Conservation (phyloP, 1,140 invertebrate genomes). For the Chironomus tepperi region DNA sequence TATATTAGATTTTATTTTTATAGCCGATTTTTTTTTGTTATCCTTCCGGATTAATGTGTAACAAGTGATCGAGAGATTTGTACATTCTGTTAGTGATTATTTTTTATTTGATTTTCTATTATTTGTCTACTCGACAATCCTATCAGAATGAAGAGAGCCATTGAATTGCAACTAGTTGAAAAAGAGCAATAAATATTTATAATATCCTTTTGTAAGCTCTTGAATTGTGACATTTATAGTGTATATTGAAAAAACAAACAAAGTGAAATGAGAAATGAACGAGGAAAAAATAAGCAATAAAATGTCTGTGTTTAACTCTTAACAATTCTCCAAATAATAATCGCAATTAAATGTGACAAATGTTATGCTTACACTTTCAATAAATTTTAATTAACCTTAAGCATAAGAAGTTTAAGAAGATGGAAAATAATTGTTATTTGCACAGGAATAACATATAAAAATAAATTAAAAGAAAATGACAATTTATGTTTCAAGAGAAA, state of each 20-base stretch:
- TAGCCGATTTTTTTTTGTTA: no score
- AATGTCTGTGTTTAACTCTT: not conserved
- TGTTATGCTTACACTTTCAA: not conserved
- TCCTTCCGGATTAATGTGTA: no score
- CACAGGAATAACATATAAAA: no score
- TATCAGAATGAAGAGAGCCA: not conserved
- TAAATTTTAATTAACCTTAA: not conserved
- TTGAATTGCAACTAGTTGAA: not conserved
- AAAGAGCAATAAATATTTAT: not conserved
- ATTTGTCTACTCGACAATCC: no score
- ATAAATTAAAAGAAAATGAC: not conserved
- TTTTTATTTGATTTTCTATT: not conserved
- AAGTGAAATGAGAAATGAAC: not conserved
- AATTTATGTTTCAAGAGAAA: not conserved
- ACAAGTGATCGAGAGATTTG: no score
- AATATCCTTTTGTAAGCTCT: no score
- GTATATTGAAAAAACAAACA: not conserved
- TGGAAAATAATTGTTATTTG: not conserved
- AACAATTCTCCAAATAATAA: not conserved
- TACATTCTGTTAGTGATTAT: not conserved
- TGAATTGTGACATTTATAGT: no score
- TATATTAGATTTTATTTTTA: no score
- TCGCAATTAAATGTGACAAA: conserved; percentile 4
- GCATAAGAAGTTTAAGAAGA: not conserved
- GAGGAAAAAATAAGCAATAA: conserved; percentile 5